These are phyloP conservation scores for Sicus ferrugineus DNA, from an alignment of 2,888 invertebrate genomes.

Conservation along the genomic window DNA sequence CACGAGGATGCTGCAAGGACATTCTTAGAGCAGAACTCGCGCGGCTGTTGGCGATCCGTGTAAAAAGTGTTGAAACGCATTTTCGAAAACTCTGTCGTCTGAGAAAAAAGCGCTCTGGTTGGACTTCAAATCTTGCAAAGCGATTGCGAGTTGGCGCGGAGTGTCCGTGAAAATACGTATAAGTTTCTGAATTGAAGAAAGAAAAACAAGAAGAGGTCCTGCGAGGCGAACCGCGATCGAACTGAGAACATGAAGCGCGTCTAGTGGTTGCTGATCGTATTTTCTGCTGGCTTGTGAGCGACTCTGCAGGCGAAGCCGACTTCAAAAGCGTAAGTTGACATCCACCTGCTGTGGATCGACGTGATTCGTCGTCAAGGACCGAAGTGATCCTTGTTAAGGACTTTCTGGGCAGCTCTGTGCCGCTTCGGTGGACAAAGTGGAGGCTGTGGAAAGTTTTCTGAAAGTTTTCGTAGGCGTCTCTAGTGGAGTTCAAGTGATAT, in stretches of 20 bases:
- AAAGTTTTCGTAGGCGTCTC: too few relatives aligned
- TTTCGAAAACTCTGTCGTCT: too few relatives aligned
- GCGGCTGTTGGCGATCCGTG: too few relatives aligned
- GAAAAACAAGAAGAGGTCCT: not conserved
- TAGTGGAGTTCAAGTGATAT: too few relatives aligned
- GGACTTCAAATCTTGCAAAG: not conserved
- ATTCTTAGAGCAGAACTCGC: too few relatives aligned
- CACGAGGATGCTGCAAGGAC: not conserved
- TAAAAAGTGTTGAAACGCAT: too few relatives aligned
- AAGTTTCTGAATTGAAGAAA: not conserved
- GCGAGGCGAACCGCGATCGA: not conserved
- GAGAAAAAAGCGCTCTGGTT: not conserved
- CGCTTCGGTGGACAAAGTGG: too few relatives aligned
- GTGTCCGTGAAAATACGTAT: not conserved
- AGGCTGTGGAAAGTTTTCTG: too few relatives aligned
- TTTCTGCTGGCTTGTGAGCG: not conserved
- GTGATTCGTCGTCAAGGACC: too few relatives aligned
- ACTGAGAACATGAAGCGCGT: not conserved
- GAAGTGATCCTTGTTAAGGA: too few relatives aligned
- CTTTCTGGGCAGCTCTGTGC: too few relatives aligned
- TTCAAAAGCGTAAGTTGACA: not conserved
- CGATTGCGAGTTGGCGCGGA: not conserved
- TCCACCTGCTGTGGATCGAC: too few relatives aligned
- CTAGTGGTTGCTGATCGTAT: not conserved
- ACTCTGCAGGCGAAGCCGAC: not conserved